A percentile compares a stretch with the other conserved stretches of the same genome.
These are phyloP conservation scores for Mallateleia sp. DNA, from an alignment of 2,888 invertebrate species.

Conservation along the genomic window DNA sequence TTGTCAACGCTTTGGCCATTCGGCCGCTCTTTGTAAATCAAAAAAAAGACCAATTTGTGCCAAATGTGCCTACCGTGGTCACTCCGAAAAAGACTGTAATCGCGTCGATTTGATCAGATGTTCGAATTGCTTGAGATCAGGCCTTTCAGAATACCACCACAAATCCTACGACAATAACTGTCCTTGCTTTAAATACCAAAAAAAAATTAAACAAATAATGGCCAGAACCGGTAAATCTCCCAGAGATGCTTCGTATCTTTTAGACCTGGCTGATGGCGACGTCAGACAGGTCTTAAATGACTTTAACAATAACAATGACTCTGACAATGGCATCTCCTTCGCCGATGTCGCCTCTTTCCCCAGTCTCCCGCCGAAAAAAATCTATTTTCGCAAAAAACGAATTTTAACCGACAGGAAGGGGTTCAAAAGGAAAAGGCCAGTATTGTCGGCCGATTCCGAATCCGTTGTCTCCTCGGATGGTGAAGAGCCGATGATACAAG, in stretches of 20 bases:
- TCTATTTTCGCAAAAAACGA: no score
- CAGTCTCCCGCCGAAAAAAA: no score
- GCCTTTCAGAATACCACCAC: not conserved
- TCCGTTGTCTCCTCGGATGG: no score
- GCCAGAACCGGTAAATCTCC: not conserved
- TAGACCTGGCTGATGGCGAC: not conserved
- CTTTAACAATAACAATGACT: no score
- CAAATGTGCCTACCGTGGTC: not conserved
- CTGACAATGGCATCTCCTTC: no score
- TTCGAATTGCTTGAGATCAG: not conserved
- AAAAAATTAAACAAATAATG: not conserved
- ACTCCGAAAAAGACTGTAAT: not conserved
- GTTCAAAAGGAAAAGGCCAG: no score
- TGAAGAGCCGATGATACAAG: no score
- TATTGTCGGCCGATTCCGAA: no score
- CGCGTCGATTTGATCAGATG: not conserved
- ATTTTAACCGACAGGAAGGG: no score
- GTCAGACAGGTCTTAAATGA: no score
- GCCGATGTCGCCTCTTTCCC: no score
- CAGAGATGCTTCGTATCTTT: not conserved
- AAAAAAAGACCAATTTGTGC: not conserved
- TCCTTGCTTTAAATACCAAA: not conserved
- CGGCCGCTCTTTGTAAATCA: not conserved
- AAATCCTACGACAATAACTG: not conserved
- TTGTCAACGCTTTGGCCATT: conserved; percentile 9